Evolutionary conservation across 2,888 invertebrate species (phyloP).

Genomic region (Mystacides longicornis): DNA sequence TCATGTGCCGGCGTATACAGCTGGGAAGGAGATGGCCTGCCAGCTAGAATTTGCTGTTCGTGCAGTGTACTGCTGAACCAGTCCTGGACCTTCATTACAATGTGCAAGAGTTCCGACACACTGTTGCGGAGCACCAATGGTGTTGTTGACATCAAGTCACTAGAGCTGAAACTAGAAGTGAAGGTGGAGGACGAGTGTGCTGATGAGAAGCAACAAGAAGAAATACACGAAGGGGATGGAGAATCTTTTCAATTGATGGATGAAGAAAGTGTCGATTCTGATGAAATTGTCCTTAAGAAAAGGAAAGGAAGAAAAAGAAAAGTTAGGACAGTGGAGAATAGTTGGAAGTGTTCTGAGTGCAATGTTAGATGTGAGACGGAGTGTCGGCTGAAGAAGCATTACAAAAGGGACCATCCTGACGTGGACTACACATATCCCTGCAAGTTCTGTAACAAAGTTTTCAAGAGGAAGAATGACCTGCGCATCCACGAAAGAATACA

Average conservation of each 20-base stretch:
- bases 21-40: slow-evolving; percentile 7
- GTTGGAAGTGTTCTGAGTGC: slow-evolving; percentile 5
- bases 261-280: neutral
- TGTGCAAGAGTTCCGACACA: slow-evolving; percentile 12
- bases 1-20: slow-evolving; percentile 4
- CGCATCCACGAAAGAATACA: slow-evolving; percentile 32
- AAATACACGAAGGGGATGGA: neutral
- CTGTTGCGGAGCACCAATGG: slow-evolving; percentile 5
- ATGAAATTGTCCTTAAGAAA: neutral
- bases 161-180: slow-evolving; percentile 27
- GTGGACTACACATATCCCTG: slow-evolving; percentile 33
- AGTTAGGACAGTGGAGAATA: neutral
- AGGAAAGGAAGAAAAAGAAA: neutral
- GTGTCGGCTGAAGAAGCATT: slow-evolving; percentile 10
- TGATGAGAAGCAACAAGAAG: neutral
- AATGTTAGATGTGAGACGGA: neutral
- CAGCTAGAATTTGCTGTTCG: slow-evolving; percentile 9
- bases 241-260: neutral
- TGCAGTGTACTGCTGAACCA: slow-evolving; percentile 9
- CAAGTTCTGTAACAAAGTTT: slow-evolving; percentile 7
- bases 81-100: slow-evolving; percentile 13
- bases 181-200: slow-evolving; percentile 34
- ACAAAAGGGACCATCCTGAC: neutral
- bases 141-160: slow-evolving; percentile 28
- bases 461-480: slow-evolving; percentile 9